These are phyloP conservation scores for Capreolus pygargus DNA, from an alignment of 2,113 vertebrate species.

Conservation along the genomic window DNA sequence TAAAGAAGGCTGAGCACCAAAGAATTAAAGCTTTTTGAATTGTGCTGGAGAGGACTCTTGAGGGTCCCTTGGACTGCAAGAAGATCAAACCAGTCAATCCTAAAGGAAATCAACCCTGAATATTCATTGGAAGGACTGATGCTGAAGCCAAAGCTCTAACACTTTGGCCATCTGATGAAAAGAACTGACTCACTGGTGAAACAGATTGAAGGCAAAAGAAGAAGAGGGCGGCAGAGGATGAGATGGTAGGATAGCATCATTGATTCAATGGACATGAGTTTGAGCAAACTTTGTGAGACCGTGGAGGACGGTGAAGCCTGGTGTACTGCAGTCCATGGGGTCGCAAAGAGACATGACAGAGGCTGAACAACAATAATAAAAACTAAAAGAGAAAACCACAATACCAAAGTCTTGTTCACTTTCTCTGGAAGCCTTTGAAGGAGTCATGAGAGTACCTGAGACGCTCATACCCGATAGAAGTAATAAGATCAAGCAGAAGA, in stretches of 20 bases:
- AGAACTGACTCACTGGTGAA: background rate
- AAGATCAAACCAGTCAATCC: background rate
- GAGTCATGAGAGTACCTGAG: background rate
- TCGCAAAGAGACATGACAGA: accelerated
- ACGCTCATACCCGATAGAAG: background rate
- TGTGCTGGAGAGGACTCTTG: background rate
- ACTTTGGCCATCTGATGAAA: background rate
- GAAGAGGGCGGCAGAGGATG: background rate
- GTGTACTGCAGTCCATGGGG: background rate
- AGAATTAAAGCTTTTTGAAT: background rate
- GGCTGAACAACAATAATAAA: background rate
- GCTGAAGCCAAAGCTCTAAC: background rate
- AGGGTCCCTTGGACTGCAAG: background rate
- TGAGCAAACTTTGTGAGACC: background rate
- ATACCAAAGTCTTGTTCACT: background rate
- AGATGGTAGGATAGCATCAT: background rate
- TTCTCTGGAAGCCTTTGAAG: background rate
- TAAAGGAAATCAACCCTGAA: background rate
- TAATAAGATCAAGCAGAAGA: background rate
- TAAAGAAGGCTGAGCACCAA: background rate
- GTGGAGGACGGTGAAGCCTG: background rate
- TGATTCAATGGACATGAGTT: background rate
- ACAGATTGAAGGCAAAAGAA: background rate
- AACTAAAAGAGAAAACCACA: background rate
- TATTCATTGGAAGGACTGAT: background rate